Percentiles rank a stretch among this genome's conserved stretches.
phyloP scores from a whole-genome alignment of 2,113 vertebrate genomes.

The Columbina picui region DNA sequence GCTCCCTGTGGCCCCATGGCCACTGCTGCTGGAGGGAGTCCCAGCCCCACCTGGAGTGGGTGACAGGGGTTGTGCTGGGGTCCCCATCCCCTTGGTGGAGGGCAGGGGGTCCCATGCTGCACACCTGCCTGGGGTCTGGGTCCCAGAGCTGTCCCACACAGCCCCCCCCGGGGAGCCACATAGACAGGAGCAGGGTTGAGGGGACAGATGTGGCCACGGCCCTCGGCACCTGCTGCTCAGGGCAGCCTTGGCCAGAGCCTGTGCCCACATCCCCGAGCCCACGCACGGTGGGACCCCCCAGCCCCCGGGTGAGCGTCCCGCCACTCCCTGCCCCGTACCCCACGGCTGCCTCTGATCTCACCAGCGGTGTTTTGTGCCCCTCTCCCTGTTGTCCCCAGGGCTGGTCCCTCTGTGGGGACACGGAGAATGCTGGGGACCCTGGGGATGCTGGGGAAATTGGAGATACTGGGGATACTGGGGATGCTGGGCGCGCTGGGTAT shows the following conservation, averaged over 20 bases:
- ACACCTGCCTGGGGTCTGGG: neutral
- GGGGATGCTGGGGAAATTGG: neutral
- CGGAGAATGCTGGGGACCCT: neutral
- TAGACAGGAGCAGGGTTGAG: neutral
- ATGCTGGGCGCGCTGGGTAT: neutral
- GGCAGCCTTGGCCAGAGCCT: neutral
- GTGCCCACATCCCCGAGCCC: neutral
- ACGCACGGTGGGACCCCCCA: neutral
- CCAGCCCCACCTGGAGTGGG: neutral
- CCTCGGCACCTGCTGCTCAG: neutral
- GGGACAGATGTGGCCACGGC: neutral
- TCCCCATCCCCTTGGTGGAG: no score
- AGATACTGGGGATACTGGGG: neutral
- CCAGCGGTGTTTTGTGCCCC: neutral
- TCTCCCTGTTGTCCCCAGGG: neutral
- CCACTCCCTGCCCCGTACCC: neutral
- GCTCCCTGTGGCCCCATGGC: neutral
- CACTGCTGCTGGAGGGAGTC: neutral
- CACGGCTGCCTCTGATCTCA: neutral
- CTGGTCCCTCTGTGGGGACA: neutral
- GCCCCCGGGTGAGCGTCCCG: neutral
- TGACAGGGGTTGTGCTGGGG: no score
- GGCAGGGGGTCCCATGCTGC: neutral
- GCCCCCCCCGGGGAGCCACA: no score
- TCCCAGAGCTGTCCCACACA: neutral